Base-by-base conservation (phyloP, 2,113 vertebrate genomes). In the Indicator indicator region DNA sequence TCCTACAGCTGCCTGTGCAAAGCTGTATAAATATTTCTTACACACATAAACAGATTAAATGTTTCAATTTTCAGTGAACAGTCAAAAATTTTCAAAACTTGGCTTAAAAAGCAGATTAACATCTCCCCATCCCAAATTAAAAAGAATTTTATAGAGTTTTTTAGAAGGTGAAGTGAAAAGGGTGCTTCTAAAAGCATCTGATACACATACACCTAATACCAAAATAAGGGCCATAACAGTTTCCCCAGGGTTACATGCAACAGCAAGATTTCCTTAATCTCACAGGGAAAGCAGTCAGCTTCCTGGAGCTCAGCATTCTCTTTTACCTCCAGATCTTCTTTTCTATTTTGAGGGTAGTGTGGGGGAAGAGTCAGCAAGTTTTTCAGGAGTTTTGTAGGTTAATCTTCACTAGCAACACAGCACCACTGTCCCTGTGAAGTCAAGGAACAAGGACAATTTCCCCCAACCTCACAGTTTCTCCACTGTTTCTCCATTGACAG, bases 1-100 rank as follows among this genome's bases (percentile, higher is more conserved):
- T 81, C 44, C 80, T 86, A 83, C 85, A 97, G 91, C 93, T 94
- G 87, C 73, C 88, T 81, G 54, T 36, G 72, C 38, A 88, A 88
- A 89, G 62, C 72, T 94, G 58, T 88, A 59, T 88, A 93, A 94
- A 95, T 62, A 86, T 46, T 78, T 95, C 50, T 86, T 58, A 75
- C 46, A 72, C 14, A 56, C 20, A 54, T 70, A 88, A 95, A 93
- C 67, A 90, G 62, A 80, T 62, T 7, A 70, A 73, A 69, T 54
- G 64, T 40, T 91, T 88, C 52, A 19, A 17, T 74, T 91, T 91
- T 50, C 80, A 89, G 28, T 72, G 85, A 63, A 72, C 15, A 56
- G 58, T 17, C 62, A 72, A 4, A 86, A 87, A 75, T 65, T 54
- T 36, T 80, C 69, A 90, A 91, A 88, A 72, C 55, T 88, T 48